Base-by-base conservation (phyloP, 2,888 invertebrate species). In the Drosophila paucipuncta region DNA sequence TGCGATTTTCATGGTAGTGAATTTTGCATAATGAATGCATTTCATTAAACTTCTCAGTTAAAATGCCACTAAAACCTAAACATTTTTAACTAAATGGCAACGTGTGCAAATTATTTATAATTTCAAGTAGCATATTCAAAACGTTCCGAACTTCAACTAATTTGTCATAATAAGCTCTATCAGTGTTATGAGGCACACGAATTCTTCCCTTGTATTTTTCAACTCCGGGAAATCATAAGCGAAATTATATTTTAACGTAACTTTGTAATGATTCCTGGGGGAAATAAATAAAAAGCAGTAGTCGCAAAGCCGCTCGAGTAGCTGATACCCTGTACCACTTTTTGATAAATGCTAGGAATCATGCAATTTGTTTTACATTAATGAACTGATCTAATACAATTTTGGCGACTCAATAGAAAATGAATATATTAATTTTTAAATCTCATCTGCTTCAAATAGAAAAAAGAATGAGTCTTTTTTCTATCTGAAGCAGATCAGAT, bases 161-260 rank as follows among this genome's bases (percentile, higher is more conserved):
- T 82, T 87, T 84, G 75, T 74, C 75, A 80, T 82, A 87, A 85
- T 84, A 85, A 85, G 89, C 89, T 84, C 88, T 72, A 53, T 67
- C 55, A 25, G 52, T 73, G 57, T 49, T 68, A 64, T 60, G 83
- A 87, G 90, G 90, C 88, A 88, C 83, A 67, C 74, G 69, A 73
- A 54, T 67, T 71, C 69, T 68, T 73, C 53, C 47, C 57, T 39
- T 66, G 37, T 53, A 53, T 72, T 68, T 76, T 64, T 57, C 70
- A 76, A 65, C 65, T 62, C 54, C 39, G n/a, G 9, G 28, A 64
- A 63, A 64, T 58, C 5, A 53, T 25, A 74, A 22, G 25, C 61
- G 22, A 41, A 67, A 55, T 37, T 4, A 18, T 16, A 41, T 22
- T 41, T 41, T 31, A 13, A 35, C 33, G 2, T 33, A 43, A 52